phyloP scores from a whole-genome alignment of 2,113 vertebrate genomes.

The Heptranchias perlo region DNA sequence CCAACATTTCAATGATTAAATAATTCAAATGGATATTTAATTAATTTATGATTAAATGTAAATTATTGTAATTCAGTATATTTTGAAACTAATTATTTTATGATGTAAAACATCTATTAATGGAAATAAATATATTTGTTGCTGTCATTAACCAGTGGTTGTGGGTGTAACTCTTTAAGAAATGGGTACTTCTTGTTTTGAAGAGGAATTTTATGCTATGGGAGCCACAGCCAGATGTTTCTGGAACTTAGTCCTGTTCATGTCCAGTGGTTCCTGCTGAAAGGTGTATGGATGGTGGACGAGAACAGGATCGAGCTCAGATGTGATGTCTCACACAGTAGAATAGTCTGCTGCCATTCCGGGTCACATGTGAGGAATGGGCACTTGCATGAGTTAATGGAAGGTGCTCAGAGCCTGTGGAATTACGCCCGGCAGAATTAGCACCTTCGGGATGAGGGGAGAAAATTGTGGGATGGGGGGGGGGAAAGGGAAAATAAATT shows the following conservation, averaged over 20 bases:
- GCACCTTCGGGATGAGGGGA: background rate
- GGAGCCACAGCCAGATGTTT: background rate
- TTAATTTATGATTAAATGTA: constrained; percentile 34
- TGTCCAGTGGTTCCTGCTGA: background rate
- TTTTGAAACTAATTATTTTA: constrained; percentile 7
- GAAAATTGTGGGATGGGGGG: background rate
- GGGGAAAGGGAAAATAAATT: background rate
- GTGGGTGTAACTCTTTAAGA: background rate
- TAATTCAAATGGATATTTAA: constrained; percentile 27
- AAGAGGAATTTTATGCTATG: background rate
- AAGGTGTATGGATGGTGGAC: background rate
- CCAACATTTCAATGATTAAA: constrained; percentile 17
- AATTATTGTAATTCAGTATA: constrained; percentile 34
- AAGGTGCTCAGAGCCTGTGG: background rate
- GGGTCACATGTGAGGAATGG: too few relatives aligned
- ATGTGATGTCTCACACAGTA: background rate
- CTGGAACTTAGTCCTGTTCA: background rate
- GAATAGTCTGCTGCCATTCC: background rate
- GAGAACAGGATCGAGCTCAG: background rate
- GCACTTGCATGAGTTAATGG: background rate
- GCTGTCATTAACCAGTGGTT: background rate
- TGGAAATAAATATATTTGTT: constrained; percentile 24
- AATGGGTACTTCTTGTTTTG: background rate
- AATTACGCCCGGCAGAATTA: background rate
- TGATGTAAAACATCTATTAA: background rate